A percentile compares a stretch with the other conserved stretches of the same genome.
Evolutionary conservation across 2,888 invertebrate genomes (phyloP).

Genomic region (Petrolisthes cinctipes): DNA sequence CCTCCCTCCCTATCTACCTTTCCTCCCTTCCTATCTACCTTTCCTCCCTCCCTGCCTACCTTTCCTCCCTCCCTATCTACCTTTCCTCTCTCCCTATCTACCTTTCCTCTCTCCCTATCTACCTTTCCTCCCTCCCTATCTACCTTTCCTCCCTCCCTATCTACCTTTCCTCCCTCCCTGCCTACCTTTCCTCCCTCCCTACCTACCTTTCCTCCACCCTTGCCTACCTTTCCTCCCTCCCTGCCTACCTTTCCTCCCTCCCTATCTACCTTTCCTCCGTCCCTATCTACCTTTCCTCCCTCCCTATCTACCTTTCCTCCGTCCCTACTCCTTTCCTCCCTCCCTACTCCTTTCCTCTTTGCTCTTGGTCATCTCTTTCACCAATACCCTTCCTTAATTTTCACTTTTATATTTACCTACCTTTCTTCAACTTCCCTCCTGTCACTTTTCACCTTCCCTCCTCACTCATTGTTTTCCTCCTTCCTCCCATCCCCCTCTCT

Average conservation of each 20-base stretch:
- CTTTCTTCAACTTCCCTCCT: background rate
- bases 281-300: background rate
- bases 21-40: too few relatives aligned
- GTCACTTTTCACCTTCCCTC: background rate
- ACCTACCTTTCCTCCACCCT: background rate
- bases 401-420: background rate
- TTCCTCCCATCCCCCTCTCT: background rate
- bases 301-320: too few relatives aligned
- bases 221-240: background rate
- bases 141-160: background rate
- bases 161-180: too few relatives aligned
- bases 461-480: background rate
- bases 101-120: conserved; percentile 6
- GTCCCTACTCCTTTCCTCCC: background rate
- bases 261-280: background rate
- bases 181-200: background rate
- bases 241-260: background rate
- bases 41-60: background rate
- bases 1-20: too few relatives aligned
- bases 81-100: background rate
- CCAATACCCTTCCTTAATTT: background rate
- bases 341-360: background rate
- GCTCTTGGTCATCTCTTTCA: background rate
- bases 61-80: background rate
- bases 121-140: too few relatives aligned